Conservation (phyloP, 2,113 vertebrate species). For the Ictalurus punctatus region DNA sequence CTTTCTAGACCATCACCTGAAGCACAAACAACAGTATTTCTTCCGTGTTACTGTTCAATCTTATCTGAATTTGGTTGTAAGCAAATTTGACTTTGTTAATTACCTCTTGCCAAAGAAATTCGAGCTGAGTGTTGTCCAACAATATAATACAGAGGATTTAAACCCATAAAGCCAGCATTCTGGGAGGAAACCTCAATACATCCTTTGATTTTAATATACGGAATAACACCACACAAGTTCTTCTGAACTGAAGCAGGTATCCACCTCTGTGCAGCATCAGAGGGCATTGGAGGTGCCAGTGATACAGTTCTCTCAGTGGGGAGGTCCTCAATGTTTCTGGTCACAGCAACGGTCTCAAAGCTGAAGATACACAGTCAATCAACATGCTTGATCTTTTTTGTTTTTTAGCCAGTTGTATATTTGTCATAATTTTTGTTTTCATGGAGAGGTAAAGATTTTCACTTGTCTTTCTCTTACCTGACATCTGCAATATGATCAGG, state of each 20-base stretch:
- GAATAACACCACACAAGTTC: conserved; percentile 61
- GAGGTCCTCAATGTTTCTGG: conserved; percentile 75
- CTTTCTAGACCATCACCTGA: conserved; percentile 74
- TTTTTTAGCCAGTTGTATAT: neutral
- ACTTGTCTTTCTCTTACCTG: conserved; percentile 63
- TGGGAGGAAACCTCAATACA: conserved; percentile 66
- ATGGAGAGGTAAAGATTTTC: neutral
- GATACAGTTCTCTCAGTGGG: conserved; percentile 63
- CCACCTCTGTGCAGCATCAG: conserved; percentile 28
- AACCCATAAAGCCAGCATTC: conserved; percentile 67
- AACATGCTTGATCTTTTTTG: neutral
- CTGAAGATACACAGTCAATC: conserved; percentile 57
- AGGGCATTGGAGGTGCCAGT: conserved; percentile 65
- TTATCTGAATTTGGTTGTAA: neutral
- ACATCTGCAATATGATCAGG: conserved; percentile 68
- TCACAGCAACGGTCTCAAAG: conserved; percentile 72
- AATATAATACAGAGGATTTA: conserved; percentile 63
- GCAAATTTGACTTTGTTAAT: neutral
- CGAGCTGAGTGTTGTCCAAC: conserved; percentile 69
- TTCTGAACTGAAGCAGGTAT: conserved; percentile 44
- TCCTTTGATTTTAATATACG: conserved; percentile 64
- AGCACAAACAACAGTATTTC: conserved; percentile 27
- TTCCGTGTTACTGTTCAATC: neutral
- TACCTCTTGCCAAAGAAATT: conserved; percentile 71
- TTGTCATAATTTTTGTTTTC: neutral